A percentile compares a stretch with the other conserved stretches of the same genome.
phyloP scores from a whole-genome alignment of 1,140 invertebrate genomes.

The Plutomurus gul region DNA sequence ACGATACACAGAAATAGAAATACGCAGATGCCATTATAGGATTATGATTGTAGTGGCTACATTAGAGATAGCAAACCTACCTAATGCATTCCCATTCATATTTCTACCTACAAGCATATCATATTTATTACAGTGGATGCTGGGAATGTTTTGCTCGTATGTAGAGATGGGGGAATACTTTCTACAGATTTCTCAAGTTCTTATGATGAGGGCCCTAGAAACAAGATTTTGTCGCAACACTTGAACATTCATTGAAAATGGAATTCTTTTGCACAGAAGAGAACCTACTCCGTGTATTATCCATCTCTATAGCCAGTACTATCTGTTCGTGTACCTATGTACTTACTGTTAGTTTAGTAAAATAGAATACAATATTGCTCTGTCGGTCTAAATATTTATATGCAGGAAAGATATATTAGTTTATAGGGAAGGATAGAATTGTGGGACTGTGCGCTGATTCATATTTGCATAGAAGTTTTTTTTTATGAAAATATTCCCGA shows the following conservation, averaged over 20 bases:
- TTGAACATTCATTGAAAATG: conserved; percentile 12
- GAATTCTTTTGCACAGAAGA: not conserved
- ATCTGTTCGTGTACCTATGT: not conserved
- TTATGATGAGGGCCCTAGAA: not conserved
- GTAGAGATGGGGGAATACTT: not conserved
- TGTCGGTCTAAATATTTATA: not conserved
- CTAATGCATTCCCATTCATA: too few species aligned
- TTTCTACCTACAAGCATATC: too few species aligned
- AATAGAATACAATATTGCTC: not conserved
- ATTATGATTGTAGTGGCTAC: too few species aligned
- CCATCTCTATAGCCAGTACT: not conserved
- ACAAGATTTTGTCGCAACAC: not conserved
- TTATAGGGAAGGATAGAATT: too few species aligned
- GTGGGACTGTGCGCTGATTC: too few species aligned
- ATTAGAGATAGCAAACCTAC: too few species aligned
- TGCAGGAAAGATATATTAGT: not conserved
- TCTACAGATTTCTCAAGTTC: too few species aligned
- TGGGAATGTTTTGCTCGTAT: not conserved
- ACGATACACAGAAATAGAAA: too few species aligned
- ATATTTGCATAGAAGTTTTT: not conserved
- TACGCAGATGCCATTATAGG: too few species aligned
- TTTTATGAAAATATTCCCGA: not conserved
- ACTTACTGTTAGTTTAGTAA: not conserved
- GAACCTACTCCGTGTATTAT: not conserved
- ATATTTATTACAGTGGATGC: not conserved